These are phyloP conservation scores for Embidobia sp. DNA, from an alignment of 2,888 invertebrate genomes.

Conservation along the genomic window DNA sequence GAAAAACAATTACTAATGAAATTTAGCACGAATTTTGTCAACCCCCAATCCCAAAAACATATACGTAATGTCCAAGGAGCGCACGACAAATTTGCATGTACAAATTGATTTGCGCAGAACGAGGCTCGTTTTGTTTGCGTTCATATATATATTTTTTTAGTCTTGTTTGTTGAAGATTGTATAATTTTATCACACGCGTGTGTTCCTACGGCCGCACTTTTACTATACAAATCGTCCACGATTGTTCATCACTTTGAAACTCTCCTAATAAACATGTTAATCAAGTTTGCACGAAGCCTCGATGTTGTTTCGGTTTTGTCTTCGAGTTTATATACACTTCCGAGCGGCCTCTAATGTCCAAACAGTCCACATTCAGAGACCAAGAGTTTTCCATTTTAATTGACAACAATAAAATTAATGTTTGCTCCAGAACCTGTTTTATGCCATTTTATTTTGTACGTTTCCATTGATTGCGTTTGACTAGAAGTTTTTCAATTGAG, in stretches of 20 bases:
- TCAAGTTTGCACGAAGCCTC: conserved; percentile 16
- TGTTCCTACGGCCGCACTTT: conserved; percentile 36
- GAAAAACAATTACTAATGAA: conserved; percentile 63
- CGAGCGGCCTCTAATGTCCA: conserved; percentile 38
- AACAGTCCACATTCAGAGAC: conserved; percentile 17
- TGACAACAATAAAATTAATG: too few relatives aligned
- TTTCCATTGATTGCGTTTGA: too few relatives aligned
- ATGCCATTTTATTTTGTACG: too few relatives aligned
- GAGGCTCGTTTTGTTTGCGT: background rate
- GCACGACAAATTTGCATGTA: conserved; percentile 7
- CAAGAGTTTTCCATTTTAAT: conserved; percentile 20
- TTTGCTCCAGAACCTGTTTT: too few relatives aligned
- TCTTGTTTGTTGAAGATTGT: background rate
- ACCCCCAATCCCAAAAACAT: conserved; percentile 52
- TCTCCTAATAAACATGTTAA: conserved; percentile 10
- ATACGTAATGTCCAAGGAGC: conserved; percentile 40
- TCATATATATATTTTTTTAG: conserved; percentile 4
- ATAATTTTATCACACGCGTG: too few relatives aligned
- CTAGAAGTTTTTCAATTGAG: too few relatives aligned
- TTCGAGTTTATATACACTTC: conserved; percentile 42
- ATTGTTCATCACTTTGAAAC: background rate
- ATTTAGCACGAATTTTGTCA: conserved; percentile 60
- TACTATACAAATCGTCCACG: conserved; percentile 20
- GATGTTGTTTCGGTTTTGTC: conserved; percentile 23
- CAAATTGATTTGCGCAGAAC: conserved; percentile 11